Base-by-base conservation (phyloP, 2,113 vertebrate species). In the Petaurus breviceps region DNA sequence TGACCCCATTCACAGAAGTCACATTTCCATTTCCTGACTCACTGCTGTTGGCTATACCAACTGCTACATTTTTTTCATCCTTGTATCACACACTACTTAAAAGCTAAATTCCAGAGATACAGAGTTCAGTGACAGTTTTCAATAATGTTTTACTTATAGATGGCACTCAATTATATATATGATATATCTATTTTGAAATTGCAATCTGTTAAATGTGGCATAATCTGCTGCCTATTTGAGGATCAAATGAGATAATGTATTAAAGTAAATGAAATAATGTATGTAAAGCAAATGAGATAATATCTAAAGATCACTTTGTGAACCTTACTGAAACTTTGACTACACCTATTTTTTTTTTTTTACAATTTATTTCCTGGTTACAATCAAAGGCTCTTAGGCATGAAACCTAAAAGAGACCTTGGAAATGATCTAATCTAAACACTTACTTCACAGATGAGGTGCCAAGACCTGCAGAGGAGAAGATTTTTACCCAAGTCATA, bases 151-250 rank as follows among this genome's bases (percentile, higher is more conserved):
- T 84, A 16, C 68, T 84, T 84, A 84, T 84, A 84, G 68, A 84
- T 84, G 68, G 68, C 37, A 84, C 37, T 84, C 16, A 22, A 84
- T 84, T 84, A 84, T 84, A 96, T 84, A 84, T 84, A 96, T 95
- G 89, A 54, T 24, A 19, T 28, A 89, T 89, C 51, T 84, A 2
- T 91, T 57, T 91, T 22, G 14, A 28, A 68, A 43, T 94, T 94
- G 25, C 43, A 52, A 92, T 94, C 52, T 61, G 26, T 77, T 94
- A n/a, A n/a, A 89, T 43, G 7, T 51, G 22, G 47, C 54, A 51
- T 43, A 94, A 54, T 68, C 37, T 22, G 47, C 92, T 92, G 26
- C 1, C 31, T 89, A 4, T 51, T 31, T 19, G n/a, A 16, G 68
- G 68, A 84, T 84, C 37, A 84, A 84, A 84, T 84, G 37, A 84